phyloP scores from a whole-genome alignment of 2,888 invertebrate species.

The Polymixis lichenea region DNA sequence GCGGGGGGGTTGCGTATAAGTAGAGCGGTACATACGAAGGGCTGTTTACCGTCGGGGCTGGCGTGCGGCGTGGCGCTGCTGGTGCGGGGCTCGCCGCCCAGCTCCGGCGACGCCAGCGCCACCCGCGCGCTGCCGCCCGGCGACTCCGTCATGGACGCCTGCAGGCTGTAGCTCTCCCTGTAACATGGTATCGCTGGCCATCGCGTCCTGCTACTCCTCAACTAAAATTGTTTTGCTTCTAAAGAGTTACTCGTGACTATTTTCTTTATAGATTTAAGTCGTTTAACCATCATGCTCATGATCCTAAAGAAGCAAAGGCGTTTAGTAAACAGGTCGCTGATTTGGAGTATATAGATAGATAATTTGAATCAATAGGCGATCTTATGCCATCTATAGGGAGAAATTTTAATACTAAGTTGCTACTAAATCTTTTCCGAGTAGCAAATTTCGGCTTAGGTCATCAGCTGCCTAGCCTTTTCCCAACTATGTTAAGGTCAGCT shows the following conservation, averaged over 20 bases:
- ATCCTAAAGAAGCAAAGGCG: constrained; percentile 6
- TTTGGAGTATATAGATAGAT: background rate
- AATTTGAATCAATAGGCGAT: background rate
- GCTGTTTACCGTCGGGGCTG: constrained; percentile 89
- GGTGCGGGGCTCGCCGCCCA: constrained; percentile 84
- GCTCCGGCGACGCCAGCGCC: constrained; percentile 91
- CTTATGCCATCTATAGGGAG: constrained; percentile 1
- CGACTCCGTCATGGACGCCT: constrained; percentile 91
- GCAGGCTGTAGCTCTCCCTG: constrained; percentile 91
- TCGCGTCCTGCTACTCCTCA: constrained; percentile 30
- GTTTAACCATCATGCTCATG: background rate
- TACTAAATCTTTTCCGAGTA: background rate
- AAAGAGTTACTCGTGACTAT: background rate
- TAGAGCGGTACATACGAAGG: constrained; percentile 88
- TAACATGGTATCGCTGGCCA: constrained; percentile 52
- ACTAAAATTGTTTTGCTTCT: constrained; percentile 4
- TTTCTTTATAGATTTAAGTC: background rate
- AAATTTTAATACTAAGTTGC: constrained; percentile 2
- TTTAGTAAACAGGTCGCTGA: background rate
- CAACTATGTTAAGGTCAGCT: background rate
- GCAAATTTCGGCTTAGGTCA: background rate
- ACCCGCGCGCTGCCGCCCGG: constrained; percentile 85
- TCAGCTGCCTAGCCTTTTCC: background rate
- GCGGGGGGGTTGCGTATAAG: constrained; percentile 69
- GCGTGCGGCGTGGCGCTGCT: constrained; percentile 85